A percentile compares a stretch with the other conserved stretches of the same genome.
These are phyloP conservation scores for Dasypolia templi DNA, from an alignment of 2,888 invertebrate species.

Conservation along the genomic window DNA sequence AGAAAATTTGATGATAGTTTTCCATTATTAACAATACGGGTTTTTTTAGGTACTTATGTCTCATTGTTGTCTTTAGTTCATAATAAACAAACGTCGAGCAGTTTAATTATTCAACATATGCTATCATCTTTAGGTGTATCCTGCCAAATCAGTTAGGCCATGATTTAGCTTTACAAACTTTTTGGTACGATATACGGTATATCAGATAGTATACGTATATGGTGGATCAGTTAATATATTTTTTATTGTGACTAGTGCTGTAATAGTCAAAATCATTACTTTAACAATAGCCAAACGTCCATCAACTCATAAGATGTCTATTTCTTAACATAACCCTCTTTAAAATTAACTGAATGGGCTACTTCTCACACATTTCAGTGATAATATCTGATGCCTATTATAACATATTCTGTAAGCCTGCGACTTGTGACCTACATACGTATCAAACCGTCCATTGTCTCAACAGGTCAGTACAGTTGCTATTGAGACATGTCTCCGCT, in stretches of 20 bases:
- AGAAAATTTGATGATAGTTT: background rate
- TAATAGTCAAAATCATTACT: background rate
- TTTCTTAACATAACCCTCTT: background rate
- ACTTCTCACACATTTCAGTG: background rate
- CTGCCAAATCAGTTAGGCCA: background rate
- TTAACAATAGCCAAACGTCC: background rate
- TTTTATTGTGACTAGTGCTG: background rate
- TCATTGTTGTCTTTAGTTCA: background rate
- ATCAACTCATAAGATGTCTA: background rate
- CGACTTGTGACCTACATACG: conserved; percentile 53
- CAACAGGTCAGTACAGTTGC: conserved; percentile 22
- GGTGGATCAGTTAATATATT: no score
- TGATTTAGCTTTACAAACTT: background rate
- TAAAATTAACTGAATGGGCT: conserved; percentile 3
- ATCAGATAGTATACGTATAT: no score
- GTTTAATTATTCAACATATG: background rate
- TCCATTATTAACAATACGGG: background rate
- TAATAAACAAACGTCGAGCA: background rate
- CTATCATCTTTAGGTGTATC: background rate
- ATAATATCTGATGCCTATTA: conserved; percentile 30
- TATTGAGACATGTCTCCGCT: conserved; percentile 45
- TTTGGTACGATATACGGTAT: background rate
- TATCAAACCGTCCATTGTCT: conserved; percentile 54
- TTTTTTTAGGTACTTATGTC: background rate
- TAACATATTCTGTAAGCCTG: conserved; percentile 39